phyloP scores from a whole-genome alignment of 2,888 invertebrate genomes.

The Xestia sexstrigata region DNA sequence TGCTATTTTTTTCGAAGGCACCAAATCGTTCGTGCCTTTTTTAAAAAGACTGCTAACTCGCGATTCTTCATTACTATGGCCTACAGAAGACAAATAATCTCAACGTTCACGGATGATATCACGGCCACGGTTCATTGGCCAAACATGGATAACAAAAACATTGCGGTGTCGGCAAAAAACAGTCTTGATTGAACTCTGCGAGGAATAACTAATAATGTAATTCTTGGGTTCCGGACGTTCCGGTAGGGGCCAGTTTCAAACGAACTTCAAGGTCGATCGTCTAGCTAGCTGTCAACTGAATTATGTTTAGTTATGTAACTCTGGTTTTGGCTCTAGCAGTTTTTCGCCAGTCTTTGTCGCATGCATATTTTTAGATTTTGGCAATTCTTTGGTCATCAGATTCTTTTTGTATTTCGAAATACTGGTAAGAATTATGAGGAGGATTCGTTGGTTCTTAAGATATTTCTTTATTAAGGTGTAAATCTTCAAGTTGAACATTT shows the following conservation, averaged over 20 bases:
- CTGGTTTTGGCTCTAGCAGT: conserved; percentile 36
- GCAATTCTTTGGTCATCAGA: conserved; percentile 26
- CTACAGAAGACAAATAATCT: conserved; percentile 40
- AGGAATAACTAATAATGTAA: conserved; percentile 34
- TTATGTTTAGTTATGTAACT: conserved; percentile 37
- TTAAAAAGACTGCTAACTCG: not conserved
- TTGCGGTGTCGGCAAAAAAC: conserved; percentile 57
- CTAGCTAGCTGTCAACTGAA: conserved; percentile 26
- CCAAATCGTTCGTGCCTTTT: not conserved
- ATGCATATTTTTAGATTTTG: conserved; percentile 38
- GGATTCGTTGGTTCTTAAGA: not conserved
- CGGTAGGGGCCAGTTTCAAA: conserved; percentile 50
- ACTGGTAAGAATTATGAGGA: not conserved
- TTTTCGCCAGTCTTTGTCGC: conserved; percentile 22
- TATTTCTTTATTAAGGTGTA: not conserved
- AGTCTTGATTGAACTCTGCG: conserved; percentile 52
- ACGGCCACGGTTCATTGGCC: conserved; percentile 68
- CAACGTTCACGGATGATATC: conserved; percentile 63
- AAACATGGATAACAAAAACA: conserved; percentile 65
- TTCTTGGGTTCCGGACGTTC: conserved; percentile 48
- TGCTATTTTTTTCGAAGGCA: not conserved
- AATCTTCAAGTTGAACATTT: not conserved
- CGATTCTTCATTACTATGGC: conserved; percentile 14
- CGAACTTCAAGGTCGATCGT: conserved; percentile 60
- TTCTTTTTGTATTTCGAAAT: not conserved